Evolutionary conservation across 2,888 invertebrate genomes (phyloP), one percentile per base, ranked within the genome.

Genomic region (Agapostemon virescens): DNA sequence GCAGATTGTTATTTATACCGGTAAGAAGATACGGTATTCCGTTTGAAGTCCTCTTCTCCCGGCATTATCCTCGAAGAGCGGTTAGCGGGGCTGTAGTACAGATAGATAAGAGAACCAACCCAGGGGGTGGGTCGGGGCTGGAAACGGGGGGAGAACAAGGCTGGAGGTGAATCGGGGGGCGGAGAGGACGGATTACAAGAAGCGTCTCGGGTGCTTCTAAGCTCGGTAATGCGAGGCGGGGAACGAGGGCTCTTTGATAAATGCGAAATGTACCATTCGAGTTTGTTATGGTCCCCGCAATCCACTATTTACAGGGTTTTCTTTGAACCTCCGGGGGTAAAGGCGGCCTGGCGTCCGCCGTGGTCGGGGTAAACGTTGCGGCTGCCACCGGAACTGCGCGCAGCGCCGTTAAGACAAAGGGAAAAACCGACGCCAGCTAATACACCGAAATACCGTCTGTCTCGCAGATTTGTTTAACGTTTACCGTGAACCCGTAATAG

Each of bases 251-350:
- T 87, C 87, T 87, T 87, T 87, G 87, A 87, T 87, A 87, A 87
- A 87, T 87, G 87, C 86, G 86, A 87, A 87, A 87, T 87, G 85
- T 87, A 87, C 85, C 86, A 86, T 87, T 87, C 86, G 86, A 85
- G 86, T 87, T 87, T 87, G 87, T 87, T 87, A 87, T 86, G 87
- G 87, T 86, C 77, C 81, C 82, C 80, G 77, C 86, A 81, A 87
- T 87, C 82, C 82, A 81, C 85, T 87, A 87, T 87, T 87, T 87
- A 85, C 87, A 80, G 74, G 77, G 85, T 85, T 87, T 87, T 87
- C 87, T 87, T 87, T 87, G 87, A 87, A 87, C 86, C 85, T 83
- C 78, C 74, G 81, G 83, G 69, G 79, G 64, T 74, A 73, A 79
- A 83, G 74, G 83, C 72, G 79, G 68, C 45, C 33, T 20, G 45